These are phyloP conservation scores for Protophormia terraenovae DNA, from an alignment of 2,888 invertebrate genomes.

Conservation along the genomic window DNA sequence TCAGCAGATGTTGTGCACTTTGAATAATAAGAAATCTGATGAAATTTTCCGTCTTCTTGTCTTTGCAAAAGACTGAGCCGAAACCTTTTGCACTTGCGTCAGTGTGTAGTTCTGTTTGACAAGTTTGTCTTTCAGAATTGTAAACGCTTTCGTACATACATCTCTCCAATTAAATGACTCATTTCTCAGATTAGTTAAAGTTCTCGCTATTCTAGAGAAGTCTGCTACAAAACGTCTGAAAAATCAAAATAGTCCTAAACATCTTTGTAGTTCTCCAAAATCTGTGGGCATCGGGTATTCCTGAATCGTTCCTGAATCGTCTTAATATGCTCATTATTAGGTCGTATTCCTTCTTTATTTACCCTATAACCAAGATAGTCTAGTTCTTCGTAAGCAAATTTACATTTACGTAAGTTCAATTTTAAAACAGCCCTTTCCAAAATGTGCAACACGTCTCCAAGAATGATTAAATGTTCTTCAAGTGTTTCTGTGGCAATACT, in stretches of 20 bases:
- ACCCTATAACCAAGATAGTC: constrained; percentile 14
- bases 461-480: neutral
- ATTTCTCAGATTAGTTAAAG: constrained; percentile 41
- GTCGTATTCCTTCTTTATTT: constrained; percentile 2
- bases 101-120: constrained; percentile 61
- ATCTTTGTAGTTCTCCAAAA: neutral
- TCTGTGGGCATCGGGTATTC: neutral
- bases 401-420: constrained; percentile 11
- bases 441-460: neutral
- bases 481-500: neutral
- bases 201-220: constrained; percentile 16
- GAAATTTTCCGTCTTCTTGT: too few species aligned
- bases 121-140: neutral
- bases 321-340: neutral
- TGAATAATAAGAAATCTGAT: too few species aligned
- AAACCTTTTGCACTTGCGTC: constrained; percentile 63
- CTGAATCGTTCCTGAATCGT: too few species aligned
- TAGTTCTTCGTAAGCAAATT: neutral
- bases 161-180: constrained; percentile 18
- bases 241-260: constrained; percentile 20
- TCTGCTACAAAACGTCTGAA: constrained; percentile 19
- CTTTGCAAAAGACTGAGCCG: neutral
- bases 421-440: neutral
- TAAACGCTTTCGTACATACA: neutral
- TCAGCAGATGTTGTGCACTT: too few species aligned